Percentiles rank a stretch among this genome's conserved stretches.
Conservation (phyloP, 2,113 vertebrate species). For the Panthera uncia region DNA sequence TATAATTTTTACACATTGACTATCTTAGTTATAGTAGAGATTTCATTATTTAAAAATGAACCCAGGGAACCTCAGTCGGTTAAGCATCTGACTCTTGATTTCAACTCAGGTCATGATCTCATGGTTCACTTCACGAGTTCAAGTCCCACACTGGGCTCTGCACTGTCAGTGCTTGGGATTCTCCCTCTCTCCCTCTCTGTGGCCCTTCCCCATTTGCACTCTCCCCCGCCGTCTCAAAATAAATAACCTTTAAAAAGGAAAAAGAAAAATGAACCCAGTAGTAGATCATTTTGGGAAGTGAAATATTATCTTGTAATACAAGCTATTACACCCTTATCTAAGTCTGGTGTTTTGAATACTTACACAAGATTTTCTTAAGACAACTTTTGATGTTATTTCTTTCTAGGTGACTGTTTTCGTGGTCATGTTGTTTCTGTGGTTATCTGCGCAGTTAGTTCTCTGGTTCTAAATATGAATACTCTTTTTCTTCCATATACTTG, state of each 20-base stretch:
- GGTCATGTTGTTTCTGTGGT: not conserved
- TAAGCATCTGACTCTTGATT: no score
- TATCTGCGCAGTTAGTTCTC: rapidly evolving
- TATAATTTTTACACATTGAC: not conserved
- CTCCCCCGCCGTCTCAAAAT: no score
- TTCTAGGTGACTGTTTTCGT: not conserved
- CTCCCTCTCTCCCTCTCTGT: no score
- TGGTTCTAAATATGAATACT: not conserved
- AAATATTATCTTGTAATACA: not conserved
- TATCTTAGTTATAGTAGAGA: not conserved
- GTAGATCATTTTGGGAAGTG: not conserved
- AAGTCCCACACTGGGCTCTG: no score
- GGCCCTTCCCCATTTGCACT: no score
- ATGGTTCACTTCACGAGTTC: no score
- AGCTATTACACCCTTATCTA: not conserved
- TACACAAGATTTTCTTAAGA: not conserved
- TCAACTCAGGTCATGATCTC: no score
- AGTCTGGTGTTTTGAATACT: not conserved
- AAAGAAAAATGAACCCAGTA: not conserved
- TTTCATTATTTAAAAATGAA: conserved; percentile 19
- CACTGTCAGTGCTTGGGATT: no score
- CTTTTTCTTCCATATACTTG: not conserved
- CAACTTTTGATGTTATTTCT: not conserved
- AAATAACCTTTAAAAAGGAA: no score
- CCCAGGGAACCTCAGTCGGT: no score